Percentiles rank a stretch among this genome's conserved stretches.
Conservation (phyloP, 1,140 invertebrate species). For the Drosophila kanapiae region DNA sequence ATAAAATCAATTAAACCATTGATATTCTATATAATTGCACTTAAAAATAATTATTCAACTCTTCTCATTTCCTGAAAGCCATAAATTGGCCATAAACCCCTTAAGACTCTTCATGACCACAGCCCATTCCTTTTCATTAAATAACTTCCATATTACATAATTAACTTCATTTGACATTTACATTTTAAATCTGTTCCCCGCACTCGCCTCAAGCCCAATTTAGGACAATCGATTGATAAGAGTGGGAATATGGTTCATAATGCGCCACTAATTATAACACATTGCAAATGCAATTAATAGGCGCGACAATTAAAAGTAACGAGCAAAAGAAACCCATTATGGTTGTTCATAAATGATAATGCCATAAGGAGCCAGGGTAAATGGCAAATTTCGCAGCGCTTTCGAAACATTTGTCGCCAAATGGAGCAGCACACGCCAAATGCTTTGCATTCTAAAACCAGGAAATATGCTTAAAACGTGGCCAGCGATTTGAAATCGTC, state of each 20-base stretch:
- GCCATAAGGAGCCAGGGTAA: not conserved
- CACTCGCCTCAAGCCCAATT: not conserved
- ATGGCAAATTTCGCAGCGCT: constrained; percentile 11
- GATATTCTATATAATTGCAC: not conserved
- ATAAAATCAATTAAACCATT: too few species aligned
- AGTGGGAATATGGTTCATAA: constrained; percentile 37
- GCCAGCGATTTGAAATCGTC: constrained; percentile 62
- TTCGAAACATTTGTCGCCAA: constrained; percentile 39
- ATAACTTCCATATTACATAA: not conserved
- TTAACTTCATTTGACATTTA: constrained; percentile 12
- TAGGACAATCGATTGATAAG: constrained; percentile 16
- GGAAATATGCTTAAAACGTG: constrained; percentile 76
- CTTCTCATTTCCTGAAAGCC: too few species aligned
- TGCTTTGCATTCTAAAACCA: constrained; percentile 58
- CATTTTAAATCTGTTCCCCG: constrained; percentile 38
- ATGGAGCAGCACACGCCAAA: constrained; percentile 3
- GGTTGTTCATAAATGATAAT: constrained; percentile 30
- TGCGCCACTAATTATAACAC: constrained; percentile 71
- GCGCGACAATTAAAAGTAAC: constrained; percentile 70
- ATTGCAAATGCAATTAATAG: constrained; percentile 76
- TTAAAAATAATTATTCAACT: not conserved
- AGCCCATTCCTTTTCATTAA: constrained; percentile 1
- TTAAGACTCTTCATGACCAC: not conserved
- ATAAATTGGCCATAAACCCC: not conserved
- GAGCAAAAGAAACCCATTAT: constrained; percentile 52